phyloP scores from a whole-genome alignment of 1,140 invertebrate genomes.

The Anthonomus grandis region DNA sequence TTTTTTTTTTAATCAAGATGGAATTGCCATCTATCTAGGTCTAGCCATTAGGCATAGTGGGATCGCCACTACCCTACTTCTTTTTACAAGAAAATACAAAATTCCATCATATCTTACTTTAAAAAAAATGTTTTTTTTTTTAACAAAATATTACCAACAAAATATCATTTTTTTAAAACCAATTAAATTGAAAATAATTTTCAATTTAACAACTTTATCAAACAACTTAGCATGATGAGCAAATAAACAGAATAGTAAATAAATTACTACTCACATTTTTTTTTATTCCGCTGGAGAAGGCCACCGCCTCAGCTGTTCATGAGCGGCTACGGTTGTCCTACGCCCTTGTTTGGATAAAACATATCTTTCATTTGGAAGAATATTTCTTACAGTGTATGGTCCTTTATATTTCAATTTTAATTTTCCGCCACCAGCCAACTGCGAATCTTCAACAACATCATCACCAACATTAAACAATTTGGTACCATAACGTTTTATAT shows the following conservation, averaged over 20 bases:
- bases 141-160: too few species aligned
- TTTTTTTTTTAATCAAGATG: too few species aligned
- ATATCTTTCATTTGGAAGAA: conserved; percentile 27
- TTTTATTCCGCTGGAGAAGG: conserved; percentile 7
- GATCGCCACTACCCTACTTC: background rate
- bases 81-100: background rate
- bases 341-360: conserved; percentile 9
- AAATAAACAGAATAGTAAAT: background rate
- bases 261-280: background rate
- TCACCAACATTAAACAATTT: conserved; percentile 16
- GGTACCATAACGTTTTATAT: too few species aligned
- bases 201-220: background rate
- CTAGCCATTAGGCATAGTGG: background rate
- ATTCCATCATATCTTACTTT: too few species aligned
- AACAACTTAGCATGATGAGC: background rate
- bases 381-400: conserved; percentile 18
- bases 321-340: conserved; percentile 26
- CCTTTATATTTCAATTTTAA: conserved; percentile 20
- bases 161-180: too few species aligned
- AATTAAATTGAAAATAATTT: background rate
- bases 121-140: too few species aligned
- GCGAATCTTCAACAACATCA: conserved; percentile 29
- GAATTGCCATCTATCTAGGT: too few species aligned
- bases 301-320: conserved; percentile 25
- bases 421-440: conserved; percentile 28